Conservation (phyloP, 2,797 vertebrate species). For the Crocidura indochinensis region DNA sequence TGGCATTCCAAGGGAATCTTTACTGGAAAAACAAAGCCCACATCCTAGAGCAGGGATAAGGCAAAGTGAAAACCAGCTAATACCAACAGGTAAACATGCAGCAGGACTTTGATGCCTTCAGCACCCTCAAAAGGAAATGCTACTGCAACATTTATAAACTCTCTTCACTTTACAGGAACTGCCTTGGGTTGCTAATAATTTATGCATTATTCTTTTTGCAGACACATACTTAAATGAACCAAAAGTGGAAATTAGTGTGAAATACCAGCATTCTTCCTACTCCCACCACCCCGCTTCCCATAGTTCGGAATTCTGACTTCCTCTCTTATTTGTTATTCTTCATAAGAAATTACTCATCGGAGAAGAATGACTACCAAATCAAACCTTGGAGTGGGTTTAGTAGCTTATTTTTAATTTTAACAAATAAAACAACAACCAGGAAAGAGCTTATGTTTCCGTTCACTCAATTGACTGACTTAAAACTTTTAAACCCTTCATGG, state of each 20-base stretch:
- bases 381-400: conserved; percentile 42
- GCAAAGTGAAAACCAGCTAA: too few relatives aligned
- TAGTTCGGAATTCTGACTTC: neutral
- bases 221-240: neutral
- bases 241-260: neutral
- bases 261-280: too few relatives aligned
- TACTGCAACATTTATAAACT: neutral
- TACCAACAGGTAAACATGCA: neutral
- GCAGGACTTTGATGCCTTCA: neutral
- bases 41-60: too few relatives aligned
- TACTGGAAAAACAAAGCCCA: too few relatives aligned
- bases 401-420: conserved; percentile 29
- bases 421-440: conserved; percentile 41
- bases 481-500: neutral
- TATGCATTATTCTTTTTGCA: neutral
- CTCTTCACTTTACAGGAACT: conserved; percentile 44
- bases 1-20: too few relatives aligned
- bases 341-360: conserved; percentile 63
- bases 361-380: conserved; percentile 41
- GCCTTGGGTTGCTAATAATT: neutral
- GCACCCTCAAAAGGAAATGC: neutral
- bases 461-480: conserved; percentile 51
- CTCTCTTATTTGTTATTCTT: conserved; percentile 42
- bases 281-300: too few relatives aligned
- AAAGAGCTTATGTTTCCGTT: conserved; percentile 2